These are phyloP conservation scores for Macropis europaea DNA, from an alignment of 2,888 invertebrate genomes.

Conservation along the genomic window DNA sequence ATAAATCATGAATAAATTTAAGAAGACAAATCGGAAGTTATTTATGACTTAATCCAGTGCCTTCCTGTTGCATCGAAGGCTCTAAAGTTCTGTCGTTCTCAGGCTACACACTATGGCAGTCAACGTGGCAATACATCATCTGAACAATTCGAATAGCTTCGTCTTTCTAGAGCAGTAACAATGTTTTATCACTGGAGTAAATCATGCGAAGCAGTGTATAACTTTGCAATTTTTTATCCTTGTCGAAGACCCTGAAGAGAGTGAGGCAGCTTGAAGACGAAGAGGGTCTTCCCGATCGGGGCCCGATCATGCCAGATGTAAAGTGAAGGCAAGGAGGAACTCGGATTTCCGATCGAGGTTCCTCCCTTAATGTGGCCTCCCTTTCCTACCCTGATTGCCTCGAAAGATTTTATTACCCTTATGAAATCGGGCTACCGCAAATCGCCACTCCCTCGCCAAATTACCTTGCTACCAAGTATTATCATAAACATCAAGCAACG, in stretches of 20 bases:
- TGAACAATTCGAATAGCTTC: too few relatives aligned
- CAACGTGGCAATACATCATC: too few relatives aligned
- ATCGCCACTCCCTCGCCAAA: slow-evolving; percentile 7
- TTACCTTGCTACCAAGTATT: slow-evolving; percentile 4
- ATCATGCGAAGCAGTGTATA: too few relatives aligned
- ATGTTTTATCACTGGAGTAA: too few relatives aligned
- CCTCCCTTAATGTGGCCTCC: slow-evolving; percentile 41
- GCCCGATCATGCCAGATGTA: slow-evolving; percentile 58
- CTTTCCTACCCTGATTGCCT: slow-evolving; percentile 41
- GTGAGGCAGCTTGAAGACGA: slow-evolving; percentile 25
- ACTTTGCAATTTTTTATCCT: not conserved
- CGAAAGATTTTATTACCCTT: slow-evolving; percentile 47
- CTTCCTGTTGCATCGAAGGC: too few relatives aligned
- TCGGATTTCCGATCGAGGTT: slow-evolving; percentile 62
- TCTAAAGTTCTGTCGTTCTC: too few relatives aligned
- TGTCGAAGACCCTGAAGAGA: slow-evolving; percentile 46
- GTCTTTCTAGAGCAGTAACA: too few relatives aligned
- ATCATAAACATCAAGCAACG: too few relatives aligned
- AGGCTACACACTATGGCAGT: too few relatives aligned
- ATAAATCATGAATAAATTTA: too few relatives aligned
- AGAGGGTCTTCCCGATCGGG: slow-evolving; percentile 54
- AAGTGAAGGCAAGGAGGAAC: slow-evolving; percentile 48
- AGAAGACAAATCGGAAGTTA: too few relatives aligned
- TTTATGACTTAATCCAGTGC: too few relatives aligned
- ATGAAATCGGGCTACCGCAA: slow-evolving; percentile 45